phyloP scores from a whole-genome alignment of 2,113 vertebrate species.

The Cnemophilus loriae region DNA sequence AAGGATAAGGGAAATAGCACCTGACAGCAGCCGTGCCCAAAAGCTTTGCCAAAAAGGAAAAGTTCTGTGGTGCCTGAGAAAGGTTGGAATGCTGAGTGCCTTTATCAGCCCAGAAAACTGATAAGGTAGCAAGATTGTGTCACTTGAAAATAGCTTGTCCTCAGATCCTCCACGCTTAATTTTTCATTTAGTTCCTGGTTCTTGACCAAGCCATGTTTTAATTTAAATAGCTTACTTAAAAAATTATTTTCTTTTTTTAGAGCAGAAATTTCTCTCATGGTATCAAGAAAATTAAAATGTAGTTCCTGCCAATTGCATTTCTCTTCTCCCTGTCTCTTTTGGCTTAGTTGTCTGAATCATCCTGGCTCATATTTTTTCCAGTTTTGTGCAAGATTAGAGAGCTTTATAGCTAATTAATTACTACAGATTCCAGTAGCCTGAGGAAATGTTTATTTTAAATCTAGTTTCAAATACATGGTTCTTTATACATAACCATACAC shows the following conservation, averaged over 20 bases:
- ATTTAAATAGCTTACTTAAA: not conserved
- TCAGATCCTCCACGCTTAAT: not conserved
- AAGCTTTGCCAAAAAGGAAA: not conserved
- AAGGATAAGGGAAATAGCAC: not conserved
- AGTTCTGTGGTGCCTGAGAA: not conserved
- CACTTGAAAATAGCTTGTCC: not conserved
- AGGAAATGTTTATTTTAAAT: not conserved
- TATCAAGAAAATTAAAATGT: not conserved
- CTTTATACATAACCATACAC: not conserved
- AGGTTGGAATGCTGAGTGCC: not conserved
- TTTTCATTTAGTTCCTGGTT: not conserved
- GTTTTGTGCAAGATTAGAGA: not conserved
- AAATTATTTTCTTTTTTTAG: not conserved
- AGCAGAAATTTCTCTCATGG: not conserved
- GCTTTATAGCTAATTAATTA: not conserved
- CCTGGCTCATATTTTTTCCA: not conserved
- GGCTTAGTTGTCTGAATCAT: not conserved
- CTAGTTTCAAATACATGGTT: not conserved
- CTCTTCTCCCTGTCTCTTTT: not conserved
- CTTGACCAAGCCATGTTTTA: not conserved
- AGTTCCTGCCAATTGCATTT: not conserved
- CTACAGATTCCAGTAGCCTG: not conserved
- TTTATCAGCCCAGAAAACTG: not conserved
- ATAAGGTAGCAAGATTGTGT: not conserved
- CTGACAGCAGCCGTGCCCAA: rapidly evolving